Percentiles rank a stretch among this genome's conserved stretches.
phyloP scores from a whole-genome alignment of 2,888 invertebrate species.

The Acronicta aceris region DNA sequence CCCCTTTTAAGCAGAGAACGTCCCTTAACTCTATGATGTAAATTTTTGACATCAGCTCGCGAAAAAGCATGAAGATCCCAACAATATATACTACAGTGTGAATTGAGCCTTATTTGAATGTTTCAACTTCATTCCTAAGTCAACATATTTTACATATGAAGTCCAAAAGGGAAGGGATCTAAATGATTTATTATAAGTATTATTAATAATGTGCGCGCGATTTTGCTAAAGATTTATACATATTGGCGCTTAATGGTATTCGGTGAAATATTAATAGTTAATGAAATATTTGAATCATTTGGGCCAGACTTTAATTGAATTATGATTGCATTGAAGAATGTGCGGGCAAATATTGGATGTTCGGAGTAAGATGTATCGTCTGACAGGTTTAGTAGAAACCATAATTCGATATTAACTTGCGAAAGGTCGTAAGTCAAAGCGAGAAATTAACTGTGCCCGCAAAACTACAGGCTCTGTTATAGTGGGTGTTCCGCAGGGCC shows the following conservation, averaged over 20 bases:
- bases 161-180: constrained; percentile 36
- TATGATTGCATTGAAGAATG: constrained; percentile 36
- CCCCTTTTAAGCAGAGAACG: no score
- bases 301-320: constrained; percentile 52
- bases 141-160: constrained; percentile 35
- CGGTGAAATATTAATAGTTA: constrained; percentile 62
- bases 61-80: background rate
- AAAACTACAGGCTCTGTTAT: background rate
- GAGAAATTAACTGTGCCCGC: background rate
- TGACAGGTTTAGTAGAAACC: constrained; percentile 32
- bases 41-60: background rate
- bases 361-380: constrained; percentile 39
- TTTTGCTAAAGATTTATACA: constrained; percentile 49
- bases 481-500: background rate
- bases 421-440: constrained; percentile 17
- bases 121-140: constrained; percentile 23
- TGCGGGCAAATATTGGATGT: background rate
- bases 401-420: constrained; percentile 9
- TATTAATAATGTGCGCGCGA: constrained; percentile 46
- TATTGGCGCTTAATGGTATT: constrained; percentile 53
- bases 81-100: background rate
- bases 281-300: constrained; percentile 56
- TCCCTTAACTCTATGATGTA: background rate
- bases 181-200: constrained; percentile 48
- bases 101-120: constrained; percentile 1